Evolutionary conservation across 2,797 vertebrate genomes (phyloP).

Genomic region (Muscicapa striata): DNA sequence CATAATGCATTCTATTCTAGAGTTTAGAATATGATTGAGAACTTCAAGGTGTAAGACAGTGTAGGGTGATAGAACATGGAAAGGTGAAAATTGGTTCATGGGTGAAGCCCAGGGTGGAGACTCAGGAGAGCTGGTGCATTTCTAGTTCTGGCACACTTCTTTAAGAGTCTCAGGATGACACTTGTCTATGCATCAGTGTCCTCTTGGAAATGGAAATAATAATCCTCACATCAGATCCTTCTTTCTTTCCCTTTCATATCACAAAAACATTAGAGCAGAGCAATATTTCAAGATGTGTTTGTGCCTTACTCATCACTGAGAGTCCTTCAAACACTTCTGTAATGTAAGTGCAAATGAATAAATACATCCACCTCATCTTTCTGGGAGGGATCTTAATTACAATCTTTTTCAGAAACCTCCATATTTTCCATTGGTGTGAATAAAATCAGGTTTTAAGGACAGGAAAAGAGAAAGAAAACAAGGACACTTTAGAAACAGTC

Average conservation of each 20-base stretch:
- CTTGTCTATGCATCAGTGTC: not conserved
- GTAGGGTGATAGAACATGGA: not conserved
- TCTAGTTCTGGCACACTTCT: not conserved
- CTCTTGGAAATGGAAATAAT: not conserved
- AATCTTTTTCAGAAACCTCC: not conserved
- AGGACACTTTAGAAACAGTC: not conserved
- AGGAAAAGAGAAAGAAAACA: not conserved
- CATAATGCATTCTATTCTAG: not conserved
- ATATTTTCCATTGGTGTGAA: not conserved
- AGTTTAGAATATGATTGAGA: not conserved
- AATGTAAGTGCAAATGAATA: not conserved
- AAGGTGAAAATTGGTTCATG: not conserved
- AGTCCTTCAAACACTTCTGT: not conserved
- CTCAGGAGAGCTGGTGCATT: not conserved
- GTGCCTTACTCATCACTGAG: not conserved
- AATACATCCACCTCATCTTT: not conserved
- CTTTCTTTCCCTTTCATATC: not conserved
- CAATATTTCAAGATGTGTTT: not conserved
- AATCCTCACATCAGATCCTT: not conserved
- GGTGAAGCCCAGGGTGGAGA: not conserved
- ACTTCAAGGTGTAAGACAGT: not conserved
- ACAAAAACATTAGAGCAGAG: not conserved
- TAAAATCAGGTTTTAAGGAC: conserved; percentile 21
- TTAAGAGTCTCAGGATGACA: not conserved
- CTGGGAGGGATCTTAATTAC: not conserved